Evolutionary conservation across 2,888 invertebrate species (phyloP).

Genomic region (Aphelenchoides bicaudatus): DNA sequence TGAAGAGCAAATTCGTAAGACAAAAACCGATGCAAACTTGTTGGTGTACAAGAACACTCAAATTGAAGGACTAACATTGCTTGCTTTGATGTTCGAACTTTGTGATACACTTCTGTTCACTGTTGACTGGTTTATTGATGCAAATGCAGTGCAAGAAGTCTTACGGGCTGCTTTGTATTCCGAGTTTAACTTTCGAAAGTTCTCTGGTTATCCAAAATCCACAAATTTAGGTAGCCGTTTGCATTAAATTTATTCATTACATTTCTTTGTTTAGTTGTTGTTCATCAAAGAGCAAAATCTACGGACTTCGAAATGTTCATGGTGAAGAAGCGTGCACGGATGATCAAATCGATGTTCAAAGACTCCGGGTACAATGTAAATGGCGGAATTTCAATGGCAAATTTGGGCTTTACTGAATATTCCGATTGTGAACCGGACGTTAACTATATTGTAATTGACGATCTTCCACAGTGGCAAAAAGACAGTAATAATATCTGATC

Average conservation of each 20-base stretch:
- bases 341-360: slow-evolving; percentile 25
- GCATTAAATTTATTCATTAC: not conserved
- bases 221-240: slow-evolving; percentile 9
- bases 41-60: slow-evolving; percentile 11
- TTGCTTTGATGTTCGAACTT: slow-evolving; percentile 79
- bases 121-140: slow-evolving; percentile 82
- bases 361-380: slow-evolving; percentile 20
- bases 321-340: slow-evolving; percentile 28
- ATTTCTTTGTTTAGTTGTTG: slow-evolving; percentile 37
- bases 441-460: slow-evolving; percentile 22
- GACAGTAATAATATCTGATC: not conserved
- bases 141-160: slow-evolving; percentile 68
- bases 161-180: slow-evolving; percentile 66
- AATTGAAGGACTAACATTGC: slow-evolving; percentile 62
- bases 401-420: slow-evolving; percentile 20
- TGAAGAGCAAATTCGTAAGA: slow-evolving; percentile 21
- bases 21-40: slow-evolving; percentile 13
- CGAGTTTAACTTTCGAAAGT: slow-evolving; percentile 31
- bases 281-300: slow-evolving; percentile 40
- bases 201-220: slow-evolving; percentile 21
- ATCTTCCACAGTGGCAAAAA: slow-evolving; percentile 15
- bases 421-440: slow-evolving; percentile 18
- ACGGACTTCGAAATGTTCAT: slow-evolving; percentile 34
- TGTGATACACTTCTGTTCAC: slow-evolving; percentile 84
- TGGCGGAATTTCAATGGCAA: slow-evolving; percentile 30